phyloP scores from a whole-genome alignment of 2,888 invertebrate genomes.

The Glyphotaelius pellucidus region DNA sequence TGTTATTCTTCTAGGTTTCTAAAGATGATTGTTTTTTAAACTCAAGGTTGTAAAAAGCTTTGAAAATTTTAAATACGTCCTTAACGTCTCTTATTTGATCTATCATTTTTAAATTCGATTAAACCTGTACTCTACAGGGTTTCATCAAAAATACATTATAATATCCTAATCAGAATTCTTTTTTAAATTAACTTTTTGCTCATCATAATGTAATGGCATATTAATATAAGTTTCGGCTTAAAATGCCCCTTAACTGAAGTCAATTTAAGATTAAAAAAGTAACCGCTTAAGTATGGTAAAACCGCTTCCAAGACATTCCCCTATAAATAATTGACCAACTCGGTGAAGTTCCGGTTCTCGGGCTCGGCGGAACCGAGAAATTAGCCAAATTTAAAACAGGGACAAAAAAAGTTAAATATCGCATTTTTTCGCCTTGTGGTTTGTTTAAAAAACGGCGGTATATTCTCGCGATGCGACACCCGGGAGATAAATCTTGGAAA shows the following conservation, averaged over 20 bases:
- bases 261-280: not conserved
- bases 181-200: too few species aligned
- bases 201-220: too few species aligned
- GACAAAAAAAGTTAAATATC: constrained; percentile 22
- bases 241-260: not conserved
- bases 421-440: constrained; percentile 36
- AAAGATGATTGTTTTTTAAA: too few species aligned
- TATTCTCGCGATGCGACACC: constrained; percentile 2
- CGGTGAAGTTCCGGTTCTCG: constrained; percentile 26
- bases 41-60: too few species aligned
- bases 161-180: too few species aligned
- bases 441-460: constrained; percentile 26
- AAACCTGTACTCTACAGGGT: too few species aligned
- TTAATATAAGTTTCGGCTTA: not conserved
- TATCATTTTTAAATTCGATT: too few species aligned
- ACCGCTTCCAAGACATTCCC: not conserved
- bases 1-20: too few species aligned
- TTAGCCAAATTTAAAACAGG: constrained; percentile 37
- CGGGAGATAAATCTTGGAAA: constrained; percentile 24
- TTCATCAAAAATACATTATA: too few species aligned
- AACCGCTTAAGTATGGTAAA: not conserved
- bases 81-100: too few species aligned
- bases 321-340: constrained; percentile 48
- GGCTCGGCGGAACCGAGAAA: constrained; percentile 32
- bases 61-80: too few species aligned